phyloP scores from a whole-genome alignment of 2,797 vertebrate species.

The Poeciliopsis gracilis region DNA sequence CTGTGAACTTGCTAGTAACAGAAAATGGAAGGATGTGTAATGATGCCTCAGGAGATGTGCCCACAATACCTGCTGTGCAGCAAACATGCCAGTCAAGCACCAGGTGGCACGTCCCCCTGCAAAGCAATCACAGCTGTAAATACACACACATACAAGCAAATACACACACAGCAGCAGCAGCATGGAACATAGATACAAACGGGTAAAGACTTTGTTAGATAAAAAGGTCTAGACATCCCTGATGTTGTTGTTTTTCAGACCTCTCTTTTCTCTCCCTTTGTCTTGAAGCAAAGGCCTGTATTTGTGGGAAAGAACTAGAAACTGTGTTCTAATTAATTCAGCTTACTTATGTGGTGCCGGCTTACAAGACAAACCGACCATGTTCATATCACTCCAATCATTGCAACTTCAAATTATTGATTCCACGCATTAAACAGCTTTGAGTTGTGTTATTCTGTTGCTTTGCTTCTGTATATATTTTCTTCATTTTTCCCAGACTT shows the following conservation, averaged over 20 bases:
- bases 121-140: conserved; percentile 56
- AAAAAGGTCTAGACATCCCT: conserved; percentile 9
- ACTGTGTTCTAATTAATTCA: neutral
- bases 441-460: neutral
- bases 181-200: conserved; percentile 26
- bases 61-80: conserved; percentile 45
- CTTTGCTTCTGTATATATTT: neutral
- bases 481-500: neutral
- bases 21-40: conserved; percentile 54
- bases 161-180: conserved; percentile 17
- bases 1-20: conserved; percentile 29
- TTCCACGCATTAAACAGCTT: neutral
- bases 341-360: neutral
- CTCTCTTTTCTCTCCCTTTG: neutral
- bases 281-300: neutral
- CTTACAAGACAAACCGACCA: neutral
- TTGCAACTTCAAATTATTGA: neutral
- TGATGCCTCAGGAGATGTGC: conserved; percentile 50
- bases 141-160: conserved; percentile 23
- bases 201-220: conserved; percentile 16
- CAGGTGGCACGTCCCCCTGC: conserved; percentile 61
- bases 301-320: neutral
- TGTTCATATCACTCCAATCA: neutral
- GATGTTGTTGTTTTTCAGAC: conserved; percentile 20
- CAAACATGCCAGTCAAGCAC: conserved; percentile 70